phyloP scores from a whole-genome alignment of 2,797 vertebrate species.

The Rhinophrynus dorsalis region DNA sequence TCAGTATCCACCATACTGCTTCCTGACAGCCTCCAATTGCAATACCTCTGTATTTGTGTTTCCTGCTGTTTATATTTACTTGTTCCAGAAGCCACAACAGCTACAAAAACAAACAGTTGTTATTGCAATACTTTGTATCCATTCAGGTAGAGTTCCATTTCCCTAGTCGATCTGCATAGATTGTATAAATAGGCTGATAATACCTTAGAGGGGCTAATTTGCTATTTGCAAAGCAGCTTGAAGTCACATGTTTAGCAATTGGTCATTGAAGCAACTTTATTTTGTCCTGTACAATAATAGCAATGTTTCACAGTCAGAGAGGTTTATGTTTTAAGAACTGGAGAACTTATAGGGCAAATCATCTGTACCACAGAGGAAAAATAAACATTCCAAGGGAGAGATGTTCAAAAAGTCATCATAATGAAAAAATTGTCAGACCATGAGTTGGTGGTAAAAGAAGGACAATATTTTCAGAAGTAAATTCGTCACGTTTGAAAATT shows the following conservation, averaged over 20 bases:
- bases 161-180: slow-evolving; percentile 52
- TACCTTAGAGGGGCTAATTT: slow-evolving; percentile 70
- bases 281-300: no score
- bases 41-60: slow-evolving; percentile 68
- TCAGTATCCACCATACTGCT: slow-evolving; percentile 67
- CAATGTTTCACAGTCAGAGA: no score
- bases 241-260: slow-evolving; percentile 67
- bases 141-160: slow-evolving; percentile 60
- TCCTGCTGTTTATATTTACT: slow-evolving; percentile 78
- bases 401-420: no score
- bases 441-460: no score
- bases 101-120: slow-evolving; percentile 73
- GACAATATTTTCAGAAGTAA: no score
- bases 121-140: slow-evolving; percentile 59
- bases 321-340: no score
- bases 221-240: slow-evolving; percentile 71
- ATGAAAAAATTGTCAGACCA: no score
- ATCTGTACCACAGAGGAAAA: no score
- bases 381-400: no score
- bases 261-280: no score
- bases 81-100: slow-evolving; percentile 69
- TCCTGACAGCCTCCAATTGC: slow-evolving; percentile 67
- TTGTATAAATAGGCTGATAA: slow-evolving; percentile 72
- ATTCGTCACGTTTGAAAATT: no score
- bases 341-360: no score